Evolutionary conservation across 1,140 invertebrate genomes (phyloP).

Genomic region (Drosophila hydei): DNA sequence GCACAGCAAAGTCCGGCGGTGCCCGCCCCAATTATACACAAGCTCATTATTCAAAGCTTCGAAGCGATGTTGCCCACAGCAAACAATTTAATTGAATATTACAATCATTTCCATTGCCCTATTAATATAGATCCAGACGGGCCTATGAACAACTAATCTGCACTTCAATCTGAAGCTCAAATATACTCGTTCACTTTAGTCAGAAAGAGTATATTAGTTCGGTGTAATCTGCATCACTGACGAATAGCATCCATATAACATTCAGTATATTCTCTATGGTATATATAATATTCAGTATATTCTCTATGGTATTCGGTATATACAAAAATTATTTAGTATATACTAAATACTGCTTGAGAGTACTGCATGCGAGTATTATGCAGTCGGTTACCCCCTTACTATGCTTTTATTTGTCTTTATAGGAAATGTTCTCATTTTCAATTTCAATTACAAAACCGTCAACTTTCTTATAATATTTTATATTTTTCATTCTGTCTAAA

Average conservation of each 20-base stretch:
- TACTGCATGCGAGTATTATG: too few species aligned
- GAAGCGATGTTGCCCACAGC: neutral
- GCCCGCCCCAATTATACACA: conserved; percentile 90
- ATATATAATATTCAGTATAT: too few species aligned
- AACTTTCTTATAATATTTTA: neutral
- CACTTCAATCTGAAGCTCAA: neutral
- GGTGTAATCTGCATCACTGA: too few species aligned
- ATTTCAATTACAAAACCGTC: neutral
- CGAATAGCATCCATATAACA: too few species aligned
- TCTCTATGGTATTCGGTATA: too few species aligned
- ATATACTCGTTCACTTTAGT: neutral
- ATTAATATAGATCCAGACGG: neutral
- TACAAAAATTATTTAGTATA: too few species aligned
- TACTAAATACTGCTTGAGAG: too few species aligned
- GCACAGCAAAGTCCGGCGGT: conserved; percentile 90
- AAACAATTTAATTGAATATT: neutral
- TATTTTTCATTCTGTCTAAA: too few species aligned
- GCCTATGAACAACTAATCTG: neutral
- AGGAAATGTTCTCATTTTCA: neutral
- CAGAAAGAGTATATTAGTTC: too few species aligned
- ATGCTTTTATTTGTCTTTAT: too few species aligned
- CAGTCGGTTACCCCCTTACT: too few species aligned
- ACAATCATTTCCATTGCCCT: neutral
- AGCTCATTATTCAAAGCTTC: conserved; percentile 35
- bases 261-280: too few species aligned